Conservation (phyloP, 2,797 vertebrate genomes). For the Podargus strigoides region DNA sequence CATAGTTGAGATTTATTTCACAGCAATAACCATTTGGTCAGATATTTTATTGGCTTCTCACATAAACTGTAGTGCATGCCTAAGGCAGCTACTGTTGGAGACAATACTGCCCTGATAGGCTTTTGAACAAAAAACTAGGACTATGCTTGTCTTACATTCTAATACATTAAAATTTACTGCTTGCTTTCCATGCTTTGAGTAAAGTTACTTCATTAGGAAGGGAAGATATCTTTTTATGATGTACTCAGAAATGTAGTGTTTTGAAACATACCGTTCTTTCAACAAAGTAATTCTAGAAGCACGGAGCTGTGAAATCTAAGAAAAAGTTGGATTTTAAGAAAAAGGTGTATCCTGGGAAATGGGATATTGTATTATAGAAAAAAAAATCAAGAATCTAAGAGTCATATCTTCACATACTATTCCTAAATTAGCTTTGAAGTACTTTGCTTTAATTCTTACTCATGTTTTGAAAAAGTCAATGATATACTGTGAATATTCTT, state of each 20-base stretch:
- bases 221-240: background rate
- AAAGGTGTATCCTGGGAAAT: background rate
- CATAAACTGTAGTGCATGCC: background rate
- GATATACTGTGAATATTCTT: background rate
- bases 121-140: background rate
- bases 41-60: background rate
- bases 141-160: background rate
- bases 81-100: background rate
- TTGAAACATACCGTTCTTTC: background rate
- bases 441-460: background rate
- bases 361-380: background rate
- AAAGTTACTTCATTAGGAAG: conserved; percentile 24
- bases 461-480: background rate
- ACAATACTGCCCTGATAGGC: background rate
- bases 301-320: background rate
- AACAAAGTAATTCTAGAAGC: background rate
- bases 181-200: background rate
- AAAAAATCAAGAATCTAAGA: background rate
- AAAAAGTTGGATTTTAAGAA: background rate
- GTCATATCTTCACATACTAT: background rate
- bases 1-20: background rate
- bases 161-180: conserved; percentile 9
- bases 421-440: conserved; percentile 9
- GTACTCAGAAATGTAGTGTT: background rate
- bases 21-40: background rate